Base-by-base conservation (phyloP, 1,140 invertebrate genomes). In the Aphidius gifuensis region DNA sequence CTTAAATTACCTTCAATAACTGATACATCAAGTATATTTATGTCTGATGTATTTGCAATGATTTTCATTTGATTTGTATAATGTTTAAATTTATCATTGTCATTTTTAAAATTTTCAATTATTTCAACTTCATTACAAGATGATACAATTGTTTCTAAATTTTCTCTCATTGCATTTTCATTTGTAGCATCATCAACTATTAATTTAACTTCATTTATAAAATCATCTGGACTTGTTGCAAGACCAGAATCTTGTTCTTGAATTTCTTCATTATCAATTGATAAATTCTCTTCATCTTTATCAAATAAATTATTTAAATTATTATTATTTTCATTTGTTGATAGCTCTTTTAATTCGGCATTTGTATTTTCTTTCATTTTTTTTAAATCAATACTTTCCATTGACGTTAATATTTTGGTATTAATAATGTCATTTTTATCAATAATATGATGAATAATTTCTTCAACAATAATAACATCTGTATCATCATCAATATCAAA, bases 371-470 rank as follows among this genome's bases (percentile, higher is more conserved):
- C 72, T 59, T 77, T 76, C 0, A 60, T 45, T 64, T 66, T 69
- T 54, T 72, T 64, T 47, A 61, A 16, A 55, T 69, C 44, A 63
- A 60, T 49, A 48, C 53, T 65, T 54, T 66, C 67, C 2, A 32
- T 32, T 68, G 54, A 42, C 3, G 61, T 54, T 4, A 53, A 62
- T 42, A 21, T 53, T 3, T 42, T 9, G 9, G 42, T 6, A 50
- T 39, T 51, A 11, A 6, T 3, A 43, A 42, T 68, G 58, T 11
- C 9, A 16, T 32, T 2, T 57, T 58, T 67, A 43, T 76, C 68
- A 9, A 78, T 58, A 43, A 81, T 51, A 44, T 75, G 76, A 57
- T 78, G 73, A 9, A 81, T 68, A 0, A 80, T 16, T 64, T 78
- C 77, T 5, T 62, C 60, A 9, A 80, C 62, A 3, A 75, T 64